These are phyloP conservation scores for Drosophila kanekoi DNA, from an alignment of 2,888 invertebrate genomes.

Conservation along the genomic window DNA sequence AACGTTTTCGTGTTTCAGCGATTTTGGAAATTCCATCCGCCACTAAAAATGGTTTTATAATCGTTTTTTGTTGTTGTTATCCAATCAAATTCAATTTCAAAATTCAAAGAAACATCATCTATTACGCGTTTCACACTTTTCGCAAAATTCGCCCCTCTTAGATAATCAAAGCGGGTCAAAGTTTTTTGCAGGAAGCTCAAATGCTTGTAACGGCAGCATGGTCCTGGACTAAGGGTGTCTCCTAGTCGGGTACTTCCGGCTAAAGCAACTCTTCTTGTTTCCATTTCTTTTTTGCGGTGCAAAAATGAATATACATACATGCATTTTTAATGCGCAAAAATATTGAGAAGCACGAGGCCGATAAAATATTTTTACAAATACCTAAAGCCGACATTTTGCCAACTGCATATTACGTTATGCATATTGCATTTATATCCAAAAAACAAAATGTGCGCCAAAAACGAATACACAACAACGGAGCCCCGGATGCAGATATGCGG, in stretches of 20 bases:
- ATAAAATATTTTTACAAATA: constrained; percentile 62
- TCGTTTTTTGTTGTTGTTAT: too few species aligned
- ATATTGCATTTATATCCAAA: constrained; percentile 50
- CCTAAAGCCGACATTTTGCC: constrained; percentile 56
- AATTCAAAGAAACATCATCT: too few species aligned
- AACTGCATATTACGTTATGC: constrained; percentile 61
- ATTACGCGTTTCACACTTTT: too few species aligned
- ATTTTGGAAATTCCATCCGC: too few species aligned
- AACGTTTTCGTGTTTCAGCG: too few species aligned
- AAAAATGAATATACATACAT: constrained; percentile 17
- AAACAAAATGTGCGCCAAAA: neutral
- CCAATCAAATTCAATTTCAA: too few species aligned
- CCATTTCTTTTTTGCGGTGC: neutral
- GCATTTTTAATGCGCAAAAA: constrained; percentile 21
- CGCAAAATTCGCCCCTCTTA: too few species aligned
- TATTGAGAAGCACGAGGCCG: constrained; percentile 26
- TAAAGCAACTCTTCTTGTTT: neutral
- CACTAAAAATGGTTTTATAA: too few species aligned
- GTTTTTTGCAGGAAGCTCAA: too few species aligned
- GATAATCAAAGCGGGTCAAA: too few species aligned
- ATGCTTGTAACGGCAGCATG: too few species aligned
- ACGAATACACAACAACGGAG: too few species aligned
- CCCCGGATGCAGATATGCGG: neutral
- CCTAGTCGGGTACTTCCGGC: neutral
- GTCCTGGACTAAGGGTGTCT: neutral